Conservation (phyloP, 2,888 invertebrate species). For the Tetanocera ferruginea region DNA sequence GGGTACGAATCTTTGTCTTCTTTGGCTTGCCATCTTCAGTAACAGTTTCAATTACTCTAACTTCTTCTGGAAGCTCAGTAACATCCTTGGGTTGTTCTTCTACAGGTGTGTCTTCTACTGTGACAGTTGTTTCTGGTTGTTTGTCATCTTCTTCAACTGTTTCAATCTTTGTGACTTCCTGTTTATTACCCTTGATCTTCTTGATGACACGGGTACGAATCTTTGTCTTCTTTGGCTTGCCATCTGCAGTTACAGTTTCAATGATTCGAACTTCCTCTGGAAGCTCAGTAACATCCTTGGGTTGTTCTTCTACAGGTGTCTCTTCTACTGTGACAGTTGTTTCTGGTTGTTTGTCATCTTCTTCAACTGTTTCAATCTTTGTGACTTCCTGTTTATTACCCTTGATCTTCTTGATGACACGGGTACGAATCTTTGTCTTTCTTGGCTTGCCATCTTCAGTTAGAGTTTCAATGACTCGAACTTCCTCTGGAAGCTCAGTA, state of each 20-base stretch:
- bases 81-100: slow-evolving; percentile 24
- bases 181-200: slow-evolving; percentile 26
- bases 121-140: slow-evolving; percentile 28
- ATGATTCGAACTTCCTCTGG: neutral
- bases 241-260: neutral
- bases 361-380: slow-evolving; percentile 7
- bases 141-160: slow-evolving; percentile 36
- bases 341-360: slow-evolving; percentile 7
- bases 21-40: slow-evolving; percentile 32
- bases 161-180: slow-evolving; percentile 36
- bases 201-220: slow-evolving; percentile 7
- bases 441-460: slow-evolving; percentile 35
- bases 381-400: neutral
- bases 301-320: neutral
- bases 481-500: slow-evolving; percentile 22
- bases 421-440: slow-evolving; percentile 31
- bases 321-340: neutral
- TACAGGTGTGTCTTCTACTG: slow-evolving; percentile 25
- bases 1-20: slow-evolving; percentile 31
- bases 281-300: neutral
- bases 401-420: slow-evolving; percentile 31
- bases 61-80: slow-evolving; percentile 26
- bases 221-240: slow-evolving; percentile 3
- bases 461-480: slow-evolving; percentile 29
- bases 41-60: slow-evolving; percentile 22